phyloP scores from a whole-genome alignment of 1,140 invertebrate species.

The Pollicipes pollicipes region DNA sequence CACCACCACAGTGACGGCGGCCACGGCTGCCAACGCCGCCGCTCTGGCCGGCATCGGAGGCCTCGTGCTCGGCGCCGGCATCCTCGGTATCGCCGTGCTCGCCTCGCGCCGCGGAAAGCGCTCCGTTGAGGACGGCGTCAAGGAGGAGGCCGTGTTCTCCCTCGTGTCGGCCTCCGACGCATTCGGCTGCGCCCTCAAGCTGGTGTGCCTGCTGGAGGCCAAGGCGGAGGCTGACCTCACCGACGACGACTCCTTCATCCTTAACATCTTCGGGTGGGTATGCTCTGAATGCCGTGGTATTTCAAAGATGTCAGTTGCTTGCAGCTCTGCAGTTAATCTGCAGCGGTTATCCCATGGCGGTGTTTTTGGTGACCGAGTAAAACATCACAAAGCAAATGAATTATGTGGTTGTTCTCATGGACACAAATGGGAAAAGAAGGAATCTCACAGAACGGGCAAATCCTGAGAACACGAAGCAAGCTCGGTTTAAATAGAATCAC shows the following conservation, averaged over 20 bases:
- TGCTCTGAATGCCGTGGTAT: too few species aligned
- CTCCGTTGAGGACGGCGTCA: background rate
- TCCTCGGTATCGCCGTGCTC: background rate
- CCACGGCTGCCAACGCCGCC: background rate
- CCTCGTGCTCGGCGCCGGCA: constrained; percentile 4
- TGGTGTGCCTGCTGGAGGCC: constrained; percentile 22
- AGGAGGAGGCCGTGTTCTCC: constrained; percentile 13
- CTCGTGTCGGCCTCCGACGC: constrained; percentile 18
- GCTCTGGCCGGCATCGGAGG: background rate
- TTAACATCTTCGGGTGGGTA: constrained; percentile 21
- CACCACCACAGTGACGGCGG: background rate
- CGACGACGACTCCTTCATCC: constrained; percentile 21
- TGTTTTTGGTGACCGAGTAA: too few species aligned
- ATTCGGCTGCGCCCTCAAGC: constrained; percentile 21
- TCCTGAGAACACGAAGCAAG: too few species aligned
- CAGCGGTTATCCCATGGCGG: too few species aligned
- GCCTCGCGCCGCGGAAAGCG: constrained; percentile 11
- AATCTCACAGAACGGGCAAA: too few species aligned
- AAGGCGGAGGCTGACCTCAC: constrained; percentile 14
- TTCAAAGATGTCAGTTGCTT: too few species aligned
- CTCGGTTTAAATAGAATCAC: too few species aligned
- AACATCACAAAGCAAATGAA: too few species aligned
- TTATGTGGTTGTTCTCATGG: too few species aligned
- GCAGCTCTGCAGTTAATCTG: too few species aligned
- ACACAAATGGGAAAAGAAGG: too few species aligned